These are phyloP conservation scores for Pipistrellus pipistrellus DNA, from an alignment of 2,797 vertebrate genomes.

Conservation along the genomic window DNA sequence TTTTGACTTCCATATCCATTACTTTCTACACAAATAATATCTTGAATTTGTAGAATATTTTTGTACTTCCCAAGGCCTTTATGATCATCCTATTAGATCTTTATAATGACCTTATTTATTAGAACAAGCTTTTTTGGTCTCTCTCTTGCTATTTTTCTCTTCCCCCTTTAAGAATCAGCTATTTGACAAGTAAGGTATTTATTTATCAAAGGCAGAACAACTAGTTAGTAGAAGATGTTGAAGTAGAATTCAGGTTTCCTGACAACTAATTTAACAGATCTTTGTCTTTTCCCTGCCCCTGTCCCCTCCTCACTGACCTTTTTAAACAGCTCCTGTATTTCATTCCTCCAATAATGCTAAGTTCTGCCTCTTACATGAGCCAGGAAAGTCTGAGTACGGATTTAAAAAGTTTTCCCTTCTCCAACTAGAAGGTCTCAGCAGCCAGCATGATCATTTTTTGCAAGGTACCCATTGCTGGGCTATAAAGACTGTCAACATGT, in stretches of 20 bases:
- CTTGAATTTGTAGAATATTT: constrained; percentile 1
- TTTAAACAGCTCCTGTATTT: neutral
- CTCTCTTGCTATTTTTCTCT: neutral
- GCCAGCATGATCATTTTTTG: constrained; percentile 71
- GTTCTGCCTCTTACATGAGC: neutral
- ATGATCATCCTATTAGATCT: neutral
- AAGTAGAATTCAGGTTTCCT: constrained; percentile 71
- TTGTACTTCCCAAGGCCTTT: constrained; percentile 3
- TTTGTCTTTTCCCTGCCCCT: neutral
- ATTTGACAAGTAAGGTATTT: constrained; percentile 18
- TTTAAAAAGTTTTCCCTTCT: neutral
- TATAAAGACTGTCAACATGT: constrained; percentile 10
- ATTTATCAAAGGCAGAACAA: constrained; percentile 45
- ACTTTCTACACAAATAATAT: neutral
- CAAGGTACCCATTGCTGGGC: constrained; percentile 67
- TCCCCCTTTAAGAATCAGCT: neutral
- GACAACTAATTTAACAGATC: neutral
- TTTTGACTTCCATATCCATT: constrained; percentile 4
- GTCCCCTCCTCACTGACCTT: neutral
- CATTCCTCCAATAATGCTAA: constrained; percentile 1
- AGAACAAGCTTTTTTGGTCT: neutral
- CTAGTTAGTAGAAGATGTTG: constrained; percentile 57
- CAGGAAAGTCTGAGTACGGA: neutral
- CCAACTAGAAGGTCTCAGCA: constrained; percentile 14
- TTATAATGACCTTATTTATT: neutral